Evolutionary conservation across 2,888 invertebrate genomes (phyloP).

Genomic region (Tipula vernalis): DNA sequence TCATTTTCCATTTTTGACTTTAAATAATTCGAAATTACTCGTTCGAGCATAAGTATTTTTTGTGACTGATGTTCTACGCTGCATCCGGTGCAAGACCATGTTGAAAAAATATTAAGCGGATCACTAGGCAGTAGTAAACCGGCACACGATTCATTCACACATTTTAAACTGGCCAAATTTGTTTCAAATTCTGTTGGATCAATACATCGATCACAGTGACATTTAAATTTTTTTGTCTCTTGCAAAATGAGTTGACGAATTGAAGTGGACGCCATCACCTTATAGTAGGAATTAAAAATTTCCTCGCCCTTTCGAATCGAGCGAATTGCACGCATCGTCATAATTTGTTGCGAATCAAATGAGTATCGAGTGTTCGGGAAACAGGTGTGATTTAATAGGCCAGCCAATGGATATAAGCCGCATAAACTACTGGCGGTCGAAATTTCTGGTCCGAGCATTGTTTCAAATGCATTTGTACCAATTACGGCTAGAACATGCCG

Average conservation of each 20-base stretch:
- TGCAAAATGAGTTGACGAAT: conserved; percentile 50
- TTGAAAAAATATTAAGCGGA: conserved; percentile 44
- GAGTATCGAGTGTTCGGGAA: conserved; percentile 58
- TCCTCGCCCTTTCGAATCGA: conserved; percentile 52
- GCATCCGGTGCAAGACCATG: conserved; percentile 56
- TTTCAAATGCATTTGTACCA: conserved; percentile 35
- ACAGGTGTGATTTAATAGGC: conserved; percentile 62
- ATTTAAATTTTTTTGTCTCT: conserved; percentile 54
- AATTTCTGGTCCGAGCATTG: conserved; percentile 25
- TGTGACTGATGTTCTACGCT: conserved; percentile 20
- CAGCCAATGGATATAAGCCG: conserved; percentile 53
- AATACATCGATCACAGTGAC: conserved; percentile 51
- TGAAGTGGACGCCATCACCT: conserved; percentile 56
- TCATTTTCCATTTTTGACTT: background rate
- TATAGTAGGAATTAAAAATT: conserved; percentile 58
- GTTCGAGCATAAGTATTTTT: background rate
- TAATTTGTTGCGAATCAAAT: conserved; percentile 45
- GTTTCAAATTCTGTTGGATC: conserved; percentile 46
- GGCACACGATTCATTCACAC: conserved; percentile 36
- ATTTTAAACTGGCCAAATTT: conserved; percentile 30
- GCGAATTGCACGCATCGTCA: conserved; percentile 47
- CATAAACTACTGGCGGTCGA: conserved; percentile 29
- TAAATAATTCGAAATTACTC: background rate
- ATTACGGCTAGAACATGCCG: conserved; percentile 31
- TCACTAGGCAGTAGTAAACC: conserved; percentile 41